Evolutionary conservation across 2,113 vertebrate genomes (phyloP), one percentile per base, ranked within the genome.

Genomic region (Sturnus vulgaris): DNA sequence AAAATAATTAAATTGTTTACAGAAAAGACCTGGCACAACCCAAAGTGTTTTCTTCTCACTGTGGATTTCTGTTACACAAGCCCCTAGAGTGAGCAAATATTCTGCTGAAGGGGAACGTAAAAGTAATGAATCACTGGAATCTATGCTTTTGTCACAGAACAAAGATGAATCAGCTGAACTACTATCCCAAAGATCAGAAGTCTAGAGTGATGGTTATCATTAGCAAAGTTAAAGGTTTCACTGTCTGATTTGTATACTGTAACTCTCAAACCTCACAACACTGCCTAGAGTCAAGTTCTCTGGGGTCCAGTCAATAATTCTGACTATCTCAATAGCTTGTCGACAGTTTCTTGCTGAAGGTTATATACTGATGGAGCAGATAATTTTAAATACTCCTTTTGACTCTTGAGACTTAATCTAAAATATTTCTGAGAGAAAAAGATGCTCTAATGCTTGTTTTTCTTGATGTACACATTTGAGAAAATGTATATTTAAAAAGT

Each of bases 131-230:
- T 95, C 85, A 95, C 60, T 47, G 18, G 73, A 72, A 88, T 92
- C 64, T 75, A 15, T 79, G 64, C 53, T 78, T 94, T 86, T 94
- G 85, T 95, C 90, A 89, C 50, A 82, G 80, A 96, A 92, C 82
- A 95, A 93, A 95, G 94, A 96, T 80, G 71, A 95, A 95, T 85
- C 87, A 90, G 50, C 66, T 93, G 71, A 97, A 97, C 87, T 75
- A 82, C 83, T 57, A 60, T 75, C 28, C 42, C 35, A 40, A 86
- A 83, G 40, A 65, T 91, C 76, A 18, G 86, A 85, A 94, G 39
- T 85, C 71, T 53, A 52, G 52, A 94, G 31, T 76, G 75, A 89
- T 68, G 69, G 57, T 52, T 85, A 80, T 92, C 86, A 84, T 96
- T 90, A 96, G 66, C 68, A 87, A 65, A 95, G 88, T 83, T 88